Conservation (phyloP, 1,140 invertebrate species). For the Caerostris darwini region DNA sequence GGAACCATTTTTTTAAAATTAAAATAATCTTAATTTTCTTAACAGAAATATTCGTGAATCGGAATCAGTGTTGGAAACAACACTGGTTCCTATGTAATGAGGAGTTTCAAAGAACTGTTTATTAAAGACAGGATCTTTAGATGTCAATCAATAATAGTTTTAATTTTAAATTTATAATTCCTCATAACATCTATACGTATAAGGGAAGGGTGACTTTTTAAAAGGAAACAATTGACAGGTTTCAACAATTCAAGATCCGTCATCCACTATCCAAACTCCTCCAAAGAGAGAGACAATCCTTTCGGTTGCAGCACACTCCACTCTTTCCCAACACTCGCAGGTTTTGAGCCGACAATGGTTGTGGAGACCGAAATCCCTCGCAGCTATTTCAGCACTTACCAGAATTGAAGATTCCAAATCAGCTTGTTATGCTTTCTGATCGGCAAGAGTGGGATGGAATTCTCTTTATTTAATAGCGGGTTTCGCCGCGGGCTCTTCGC, state of each 20-base stretch:
- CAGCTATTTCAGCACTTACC: slow-evolving; percentile 77
- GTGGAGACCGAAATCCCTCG: slow-evolving; percentile 20
- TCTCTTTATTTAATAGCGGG: slow-evolving; percentile 77
- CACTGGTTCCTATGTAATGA: too few species aligned
- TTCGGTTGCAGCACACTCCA: background rate
- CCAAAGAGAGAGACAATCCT: slow-evolving; percentile 17
- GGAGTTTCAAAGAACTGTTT: too few species aligned
- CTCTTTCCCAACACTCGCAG: background rate
- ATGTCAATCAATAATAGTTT: too few species aligned
- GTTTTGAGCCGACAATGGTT: slow-evolving; percentile 57
- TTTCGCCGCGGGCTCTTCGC: slow-evolving; percentile 64
- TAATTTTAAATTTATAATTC: too few species aligned
- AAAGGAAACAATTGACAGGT: background rate
- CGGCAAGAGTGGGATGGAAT: slow-evolving; percentile 54
- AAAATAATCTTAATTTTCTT: too few species aligned
- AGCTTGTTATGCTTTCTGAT: slow-evolving; percentile 73
- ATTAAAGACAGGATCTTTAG: too few species aligned
- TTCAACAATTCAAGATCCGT: background rate
- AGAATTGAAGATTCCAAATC: slow-evolving; percentile 72
- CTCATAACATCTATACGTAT: too few species aligned
- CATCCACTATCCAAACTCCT: background rate
- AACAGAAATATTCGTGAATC: too few species aligned
- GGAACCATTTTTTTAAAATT: too few species aligned
- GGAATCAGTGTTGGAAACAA: too few species aligned
- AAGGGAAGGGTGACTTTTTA: too few species aligned